Evolutionary conservation across 2,797 vertebrate genomes (phyloP), one percentile per base, ranked within the genome.

Genomic region (Morelia viridis): DNA sequence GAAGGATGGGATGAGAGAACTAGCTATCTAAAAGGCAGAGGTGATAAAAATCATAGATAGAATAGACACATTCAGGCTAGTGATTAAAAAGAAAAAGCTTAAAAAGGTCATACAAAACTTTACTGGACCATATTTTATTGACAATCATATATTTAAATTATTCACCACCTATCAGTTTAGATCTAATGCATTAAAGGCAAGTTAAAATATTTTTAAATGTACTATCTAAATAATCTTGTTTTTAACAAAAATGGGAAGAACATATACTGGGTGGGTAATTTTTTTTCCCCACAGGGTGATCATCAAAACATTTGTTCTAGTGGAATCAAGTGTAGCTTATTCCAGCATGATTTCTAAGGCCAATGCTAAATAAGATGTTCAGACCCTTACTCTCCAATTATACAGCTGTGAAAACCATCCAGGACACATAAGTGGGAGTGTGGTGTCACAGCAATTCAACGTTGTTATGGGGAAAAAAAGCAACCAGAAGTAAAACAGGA

Each of bases 81-180:
- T 93, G 95, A 96, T 88, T 94, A 92, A 95, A 95, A 94, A 95
- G 95, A 94, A 96, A 95, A 96, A 94, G 92, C 95, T 95, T 92
- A 95, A 94, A 76, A 0, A 0, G 95, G 95, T 95, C 94, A 95
- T 95, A 95, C 68, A 76, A 97, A 96, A 97, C 91, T 89, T 94
- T 96, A 58, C 94, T 93, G 96, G 96, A 91, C 92, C 76, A 90
- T 94, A 96, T 97, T 97, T 97, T 94, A 96, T 94, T 95, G 96
- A 90, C 94, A 96, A 91, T 86, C 93, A 94, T 96, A 92, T 94
- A 96, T 80, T 96, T 96, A 96, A 96, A 95, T 96, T 86, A 93
- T 96, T 95, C 91, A 95, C 93, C 94, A 94, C 94, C 92, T 92
- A 95, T 85, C 91, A 93, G 89, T 95, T 96, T 96, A 94, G 94